Percentiles rank a stretch among this genome's conserved stretches.
Conservation (phyloP, 2,113 vertebrate species). For the Lampris megalopsis region DNA sequence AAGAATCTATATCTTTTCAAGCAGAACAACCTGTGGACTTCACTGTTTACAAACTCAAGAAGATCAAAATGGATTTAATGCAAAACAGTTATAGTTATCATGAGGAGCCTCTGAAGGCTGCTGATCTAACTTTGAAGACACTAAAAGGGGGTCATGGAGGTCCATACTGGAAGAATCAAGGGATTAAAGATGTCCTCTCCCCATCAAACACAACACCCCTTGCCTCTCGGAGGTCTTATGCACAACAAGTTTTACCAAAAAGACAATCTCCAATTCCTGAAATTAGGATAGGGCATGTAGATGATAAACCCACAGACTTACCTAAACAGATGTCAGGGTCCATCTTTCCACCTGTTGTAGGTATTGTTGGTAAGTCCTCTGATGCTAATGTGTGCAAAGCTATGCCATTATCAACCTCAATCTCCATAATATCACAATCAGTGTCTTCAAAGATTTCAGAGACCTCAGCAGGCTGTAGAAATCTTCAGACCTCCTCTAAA, state of each 20-base stretch:
- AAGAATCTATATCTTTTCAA: slow-evolving; percentile 86
- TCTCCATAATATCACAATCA: slow-evolving; percentile 50
- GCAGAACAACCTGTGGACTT: slow-evolving; percentile 90
- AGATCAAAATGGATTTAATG: slow-evolving; percentile 84
- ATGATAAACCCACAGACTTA: slow-evolving; percentile 65
- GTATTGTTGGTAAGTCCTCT: slow-evolving; percentile 75
- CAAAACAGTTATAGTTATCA: slow-evolving; percentile 63
- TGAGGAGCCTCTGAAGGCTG: slow-evolving; percentile 72
- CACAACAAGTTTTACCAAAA: slow-evolving; percentile 47
- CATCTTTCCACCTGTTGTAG: slow-evolving; percentile 77
- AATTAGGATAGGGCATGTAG: slow-evolving; percentile 75
- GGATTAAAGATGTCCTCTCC: slow-evolving; percentile 48
- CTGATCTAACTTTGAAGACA: slow-evolving; percentile 84
- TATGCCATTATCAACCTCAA: slow-evolving; percentile 43
- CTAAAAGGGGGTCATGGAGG: slow-evolving; percentile 64
- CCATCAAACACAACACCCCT: slow-evolving; percentile 15
- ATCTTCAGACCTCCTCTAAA: slow-evolving; percentile 47
- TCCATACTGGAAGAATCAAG: slow-evolving; percentile 80
- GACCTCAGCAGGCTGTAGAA: not conserved
- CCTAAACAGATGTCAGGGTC: slow-evolving; percentile 78
- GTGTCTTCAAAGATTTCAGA: slow-evolving; percentile 52
- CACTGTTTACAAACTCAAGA: slow-evolving; percentile 86
- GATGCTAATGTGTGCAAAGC: slow-evolving; percentile 62
- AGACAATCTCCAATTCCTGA: slow-evolving; percentile 64
- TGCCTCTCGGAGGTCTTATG: slow-evolving; percentile 58